Evolutionary conservation across 2,113 vertebrate genomes (phyloP), one percentile per base, ranked within the genome.

Genomic region (Phalacrocorax carbo): DNA sequence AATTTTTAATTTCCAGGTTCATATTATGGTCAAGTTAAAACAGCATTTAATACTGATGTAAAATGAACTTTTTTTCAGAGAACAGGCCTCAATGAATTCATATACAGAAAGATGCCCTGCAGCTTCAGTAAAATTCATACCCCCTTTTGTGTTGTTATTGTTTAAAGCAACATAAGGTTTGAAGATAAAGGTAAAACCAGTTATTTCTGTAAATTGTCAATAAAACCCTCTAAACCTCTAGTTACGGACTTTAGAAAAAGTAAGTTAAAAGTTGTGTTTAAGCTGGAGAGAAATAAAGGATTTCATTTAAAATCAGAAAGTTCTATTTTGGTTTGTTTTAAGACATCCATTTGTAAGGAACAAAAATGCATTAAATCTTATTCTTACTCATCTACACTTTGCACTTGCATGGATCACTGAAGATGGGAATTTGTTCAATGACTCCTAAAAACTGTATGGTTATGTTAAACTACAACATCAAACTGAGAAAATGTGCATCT

Each of bases 371-470:
- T 93, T 71, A 21, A 65, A 79, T 64, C 36, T 68, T 89, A 78
- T 57, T 86, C 94, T 88, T 78, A 62, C 17, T 89, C 76, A 85
- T 91, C 89, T 96, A 97, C 51, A 69, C 68, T 91, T 96, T 83
- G 71, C 91, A 95, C 94, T 92, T 97, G 93, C 95, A 92, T 94
- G 91, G 86, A 91, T 94, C 91, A 95, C 94, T 96, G 91, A 94
- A 94, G 83, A 91, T 88, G 78, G 95, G 61, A 93, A 79, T 85
- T 96, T 38, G 23, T 93, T 91, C 80, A 89, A 84, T 93, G 61
- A 73, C 87, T 97, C 70, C 68, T 77, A 71, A 95, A 94, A 95
- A 48, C 77, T 95, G 30, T 92, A 66, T 68, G 62, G 21, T 90
- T 94, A 38, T 14, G 13, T 94, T 89, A 90, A 94, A 70, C 32